Percentiles rank a stretch among this genome's conserved stretches.
These are phyloP conservation scores for Periophthalmodon schlosseri DNA, from an alignment of 2,113 vertebrate genomes.

Conservation along the genomic window DNA sequence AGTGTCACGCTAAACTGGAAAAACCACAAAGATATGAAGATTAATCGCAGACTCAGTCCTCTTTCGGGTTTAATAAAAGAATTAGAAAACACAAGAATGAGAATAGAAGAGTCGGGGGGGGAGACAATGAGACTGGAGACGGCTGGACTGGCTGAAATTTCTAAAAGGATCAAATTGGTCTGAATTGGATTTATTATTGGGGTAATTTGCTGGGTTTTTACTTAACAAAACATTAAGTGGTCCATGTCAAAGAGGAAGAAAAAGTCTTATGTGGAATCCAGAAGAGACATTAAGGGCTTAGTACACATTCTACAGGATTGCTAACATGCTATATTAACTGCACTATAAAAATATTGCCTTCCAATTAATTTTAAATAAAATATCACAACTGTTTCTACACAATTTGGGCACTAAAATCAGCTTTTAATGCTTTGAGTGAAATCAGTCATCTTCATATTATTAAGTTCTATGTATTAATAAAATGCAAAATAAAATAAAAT, in stretches of 20 bases:
- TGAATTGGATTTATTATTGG: conserved; percentile 6
- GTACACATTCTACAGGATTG: too few relatives aligned
- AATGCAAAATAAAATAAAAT: too few relatives aligned
- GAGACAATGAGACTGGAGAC: neutral
- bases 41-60: neutral
- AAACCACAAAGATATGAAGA: conserved; percentile 6
- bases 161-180: neutral
- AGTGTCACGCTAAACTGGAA: conserved; percentile 15
- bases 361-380: too few relatives aligned
- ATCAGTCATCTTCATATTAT: too few relatives aligned
- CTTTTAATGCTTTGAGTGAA: too few relatives aligned
- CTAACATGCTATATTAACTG: too few relatives aligned
- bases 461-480: too few relatives aligned
- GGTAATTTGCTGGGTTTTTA: neutral
- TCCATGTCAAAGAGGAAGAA: neutral
- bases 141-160: neutral
- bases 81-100: neutral
- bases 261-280: neutral
- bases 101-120: neutral
- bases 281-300: neutral
- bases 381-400: too few relatives aligned
- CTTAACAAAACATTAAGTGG: neutral
- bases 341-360: too few relatives aligned
- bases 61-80: conserved; percentile 18
- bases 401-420: too few relatives aligned